Evolutionary conservation across 2,888 invertebrate genomes (phyloP).

Genomic region (Meta bourneti): DNA sequence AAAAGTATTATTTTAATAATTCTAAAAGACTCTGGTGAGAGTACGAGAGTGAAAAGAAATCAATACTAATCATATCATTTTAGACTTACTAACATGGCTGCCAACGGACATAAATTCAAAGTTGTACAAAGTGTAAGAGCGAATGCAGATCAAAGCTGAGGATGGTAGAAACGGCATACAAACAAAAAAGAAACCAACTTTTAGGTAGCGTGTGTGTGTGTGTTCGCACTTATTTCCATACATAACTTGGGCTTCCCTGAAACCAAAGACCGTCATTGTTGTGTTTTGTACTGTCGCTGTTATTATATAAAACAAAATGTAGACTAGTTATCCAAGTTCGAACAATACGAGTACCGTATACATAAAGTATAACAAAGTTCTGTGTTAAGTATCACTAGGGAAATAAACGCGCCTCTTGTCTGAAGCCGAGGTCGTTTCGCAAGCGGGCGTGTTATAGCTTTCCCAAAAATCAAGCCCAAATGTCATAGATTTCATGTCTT

Average conservation of each 20-base stretch:
- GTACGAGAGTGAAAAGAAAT: not conserved
- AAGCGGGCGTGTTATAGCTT: conserved; percentile 55
- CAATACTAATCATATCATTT: conserved; percentile 74
- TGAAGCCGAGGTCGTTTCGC: conserved; percentile 21
- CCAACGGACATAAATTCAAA: conserved; percentile 40
- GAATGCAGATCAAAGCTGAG: conserved; percentile 48
- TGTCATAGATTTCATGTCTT: conserved; percentile 61
- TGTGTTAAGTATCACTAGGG: conserved; percentile 69
- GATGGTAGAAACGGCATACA: conserved; percentile 14
- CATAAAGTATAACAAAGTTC: conserved; percentile 72
- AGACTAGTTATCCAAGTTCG: conserved; percentile 76
- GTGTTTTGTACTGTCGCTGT: conserved; percentile 73
- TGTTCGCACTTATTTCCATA: conserved; percentile 55
- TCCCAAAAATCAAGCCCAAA: conserved; percentile 69
- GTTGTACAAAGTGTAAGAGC: conserved; percentile 26
- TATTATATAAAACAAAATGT: conserved; percentile 47
- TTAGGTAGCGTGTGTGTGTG: conserved; percentile 39
- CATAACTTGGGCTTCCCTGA: conserved; percentile 71
- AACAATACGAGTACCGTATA: conserved; percentile 76
- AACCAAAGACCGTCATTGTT: conserved; percentile 61
- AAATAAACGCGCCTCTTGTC: conserved; percentile 31
- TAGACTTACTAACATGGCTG: conserved; percentile 33
- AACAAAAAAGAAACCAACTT: conserved; percentile 14
- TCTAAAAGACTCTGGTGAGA: conserved; percentile 10
- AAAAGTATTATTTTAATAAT: conserved; percentile 64